A percentile compares a stretch with the other conserved stretches of the same genome.
Evolutionary conservation across 23 tunicate genomes (phyloP).

Genomic region (Styela clava): DNA sequence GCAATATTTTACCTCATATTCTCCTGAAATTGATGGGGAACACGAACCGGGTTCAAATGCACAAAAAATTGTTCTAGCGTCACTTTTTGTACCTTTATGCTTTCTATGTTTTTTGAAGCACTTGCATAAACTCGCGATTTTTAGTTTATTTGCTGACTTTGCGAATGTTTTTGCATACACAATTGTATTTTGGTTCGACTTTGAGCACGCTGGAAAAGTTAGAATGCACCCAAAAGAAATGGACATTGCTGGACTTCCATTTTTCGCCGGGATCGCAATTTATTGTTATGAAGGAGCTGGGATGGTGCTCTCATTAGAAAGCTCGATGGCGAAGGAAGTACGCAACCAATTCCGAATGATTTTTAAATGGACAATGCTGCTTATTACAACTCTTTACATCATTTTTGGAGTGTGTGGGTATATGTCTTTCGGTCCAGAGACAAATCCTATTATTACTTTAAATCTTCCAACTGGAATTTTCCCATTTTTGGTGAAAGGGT

Average conservation of each 20-base stretch:
- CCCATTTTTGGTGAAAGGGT: conserved; percentile 91
- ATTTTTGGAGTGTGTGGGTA: conserved; percentile 98
- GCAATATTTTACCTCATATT: conserved; percentile 38
- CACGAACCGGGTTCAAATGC: conserved; percentile 29
- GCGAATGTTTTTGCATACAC: conserved; percentile 95
- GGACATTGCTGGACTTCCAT: conserved; percentile 89
- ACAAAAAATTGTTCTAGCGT: conserved; percentile 40
- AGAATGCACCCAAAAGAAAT: conserved; percentile 95
- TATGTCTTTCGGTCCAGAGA: conserved; percentile 95
- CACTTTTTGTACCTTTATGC: conserved; percentile 65
- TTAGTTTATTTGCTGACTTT: conserved; percentile 87
- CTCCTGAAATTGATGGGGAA: conserved; percentile 18
- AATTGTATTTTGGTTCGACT: conserved; percentile 97
- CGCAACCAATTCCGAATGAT: conserved; percentile 63
- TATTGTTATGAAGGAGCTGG: conserved; percentile 99
- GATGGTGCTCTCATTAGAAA: conserved; percentile 92
- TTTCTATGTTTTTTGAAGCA: conserved; percentile 82
- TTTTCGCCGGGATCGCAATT: conserved; percentile 96
- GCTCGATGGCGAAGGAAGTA: conserved; percentile 71
- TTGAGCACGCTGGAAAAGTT: conserved; percentile 86
- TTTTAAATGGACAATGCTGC: conserved; percentile 69
- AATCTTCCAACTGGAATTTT: conserved; percentile 95
- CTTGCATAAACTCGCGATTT: conserved; percentile 86
- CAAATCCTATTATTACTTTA: conserved; percentile 85
- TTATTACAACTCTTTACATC: conserved; percentile 85